These are phyloP conservation scores for Spisula solida DNA, from an alignment of 2,888 invertebrate species.

Conservation along the genomic window DNA sequence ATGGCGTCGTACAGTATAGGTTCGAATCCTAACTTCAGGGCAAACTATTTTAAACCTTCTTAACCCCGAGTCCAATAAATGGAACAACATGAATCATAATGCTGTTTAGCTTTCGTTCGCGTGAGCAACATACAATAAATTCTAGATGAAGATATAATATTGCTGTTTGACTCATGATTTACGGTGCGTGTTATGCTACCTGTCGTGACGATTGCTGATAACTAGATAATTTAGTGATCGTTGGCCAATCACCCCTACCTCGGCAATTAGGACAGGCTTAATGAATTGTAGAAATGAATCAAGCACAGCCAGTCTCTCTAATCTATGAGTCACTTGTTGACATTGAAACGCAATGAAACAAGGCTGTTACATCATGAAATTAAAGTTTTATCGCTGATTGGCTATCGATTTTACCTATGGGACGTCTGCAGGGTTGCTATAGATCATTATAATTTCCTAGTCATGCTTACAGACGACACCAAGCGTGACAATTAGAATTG, in stretches of 20 bases:
- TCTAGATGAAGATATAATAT: constrained; percentile 11
- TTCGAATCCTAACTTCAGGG: no score
- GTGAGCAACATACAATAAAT: neutral
- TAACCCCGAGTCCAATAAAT: no score
- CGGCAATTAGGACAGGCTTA: neutral
- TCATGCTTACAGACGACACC: neutral
- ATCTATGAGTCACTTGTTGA: constrained; percentile 1
- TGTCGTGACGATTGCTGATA: neutral
- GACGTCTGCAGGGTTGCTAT: neutral
- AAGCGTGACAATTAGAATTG: constrained; percentile 3
- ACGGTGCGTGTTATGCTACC: neutral
- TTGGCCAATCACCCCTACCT: neutral
- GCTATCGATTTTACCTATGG: constrained; percentile 3
- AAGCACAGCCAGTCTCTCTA: neutral
- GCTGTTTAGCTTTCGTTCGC: neutral
- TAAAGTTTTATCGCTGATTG: constrained; percentile 14
- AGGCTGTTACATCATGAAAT: constrained; percentile 6
- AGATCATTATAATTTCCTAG: neutral
- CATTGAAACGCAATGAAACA: neutral
- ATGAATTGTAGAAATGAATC: neutral
- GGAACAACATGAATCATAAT: neutral
- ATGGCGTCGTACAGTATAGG: no score
- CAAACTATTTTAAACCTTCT: no score
- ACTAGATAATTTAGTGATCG: neutral
- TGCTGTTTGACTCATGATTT: neutral